Conservation (phyloP, 2,113 vertebrate species). For the Grantiella picta region DNA sequence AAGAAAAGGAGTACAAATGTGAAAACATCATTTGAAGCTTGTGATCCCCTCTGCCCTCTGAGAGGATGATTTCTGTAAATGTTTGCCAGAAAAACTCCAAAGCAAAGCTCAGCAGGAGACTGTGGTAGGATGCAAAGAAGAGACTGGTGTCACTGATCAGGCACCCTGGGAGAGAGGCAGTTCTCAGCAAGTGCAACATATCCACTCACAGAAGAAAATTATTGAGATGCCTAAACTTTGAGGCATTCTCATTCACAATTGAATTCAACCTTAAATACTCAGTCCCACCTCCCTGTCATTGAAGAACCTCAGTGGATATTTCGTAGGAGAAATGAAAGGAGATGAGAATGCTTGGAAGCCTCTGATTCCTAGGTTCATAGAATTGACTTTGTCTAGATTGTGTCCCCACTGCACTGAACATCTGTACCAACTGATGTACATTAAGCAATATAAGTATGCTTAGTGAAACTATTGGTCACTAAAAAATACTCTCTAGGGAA, state of each 20-base stretch:
- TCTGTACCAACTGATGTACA: not conserved
- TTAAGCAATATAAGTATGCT: not conserved
- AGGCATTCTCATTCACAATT: not conserved
- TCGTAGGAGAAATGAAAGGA: not conserved
- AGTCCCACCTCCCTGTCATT: not conserved
- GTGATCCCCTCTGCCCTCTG: not conserved
- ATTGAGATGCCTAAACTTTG: not conserved
- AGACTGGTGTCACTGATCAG: rapidly evolving
- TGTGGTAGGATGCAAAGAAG: not conserved
- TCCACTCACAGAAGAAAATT: not conserved
- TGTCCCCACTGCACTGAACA: not conserved
- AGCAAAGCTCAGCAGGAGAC: not conserved
- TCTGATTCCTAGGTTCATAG: not conserved
- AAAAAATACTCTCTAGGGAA: not conserved
- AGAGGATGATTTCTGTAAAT: not conserved
- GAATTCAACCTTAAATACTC: not conserved
- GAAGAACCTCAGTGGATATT: not conserved
- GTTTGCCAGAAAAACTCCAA: not conserved
- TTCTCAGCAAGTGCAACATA: not conserved
- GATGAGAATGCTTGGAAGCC: not conserved
- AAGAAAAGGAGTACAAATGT: not conserved
- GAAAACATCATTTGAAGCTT: not conserved
- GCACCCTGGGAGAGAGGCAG: not conserved
- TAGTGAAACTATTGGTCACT: not conserved
- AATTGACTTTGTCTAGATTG: not conserved